Base-by-base conservation (phyloP, 2,797 vertebrate species). In the Lithobates sylvaticus region DNA sequence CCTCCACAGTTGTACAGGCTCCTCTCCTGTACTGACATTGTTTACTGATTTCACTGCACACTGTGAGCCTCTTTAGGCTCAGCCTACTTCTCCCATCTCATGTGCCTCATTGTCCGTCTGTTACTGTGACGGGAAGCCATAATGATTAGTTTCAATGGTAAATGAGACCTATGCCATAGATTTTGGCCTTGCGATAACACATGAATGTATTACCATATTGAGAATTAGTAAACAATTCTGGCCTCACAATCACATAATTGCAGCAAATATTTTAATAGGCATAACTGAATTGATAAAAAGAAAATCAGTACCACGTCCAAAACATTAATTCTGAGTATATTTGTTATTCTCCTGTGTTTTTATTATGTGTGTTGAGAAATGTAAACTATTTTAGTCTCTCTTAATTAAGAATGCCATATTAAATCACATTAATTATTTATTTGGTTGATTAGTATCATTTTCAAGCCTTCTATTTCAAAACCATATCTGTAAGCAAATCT, bases 321-420 rank as follows among this genome's bases (percentile, higher is more conserved):
- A 26, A 47, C 29, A 69, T n/a, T 12, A 65, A 21, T 79, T 13
- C 39, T 44, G 8, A 50, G 65, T 34, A 47, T 8, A 36, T 54
- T 54, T 50, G 29, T 21, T 58, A 76, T 76, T 34, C 2, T 15
- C 12, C 32, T 1, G 12, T 8, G 76, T 50, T 78, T 65, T 78
- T 36, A 71, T 81, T 58, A 36, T 58, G 78, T 36, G 18, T n/a
- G 32, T 67, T 58, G 29, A 80, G 36, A 39, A 80, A 68, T 81
- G 78, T 81, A 70, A 54, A 71, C 68, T 71, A 71, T 70, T 70
- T 65, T 81, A 58, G 69, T 54, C 32, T 70, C 44, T 29, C 68
- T 71, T 81, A 81, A 81, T 81, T 81, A 81, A 81, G 68, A 58
- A 81, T 81, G 44, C 44, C 5, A 68, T 82, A 71, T 76, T 73